phyloP scores from a whole-genome alignment of 92 coral and sea anemone species.

The Umimayanthus chanpuru region DNA sequence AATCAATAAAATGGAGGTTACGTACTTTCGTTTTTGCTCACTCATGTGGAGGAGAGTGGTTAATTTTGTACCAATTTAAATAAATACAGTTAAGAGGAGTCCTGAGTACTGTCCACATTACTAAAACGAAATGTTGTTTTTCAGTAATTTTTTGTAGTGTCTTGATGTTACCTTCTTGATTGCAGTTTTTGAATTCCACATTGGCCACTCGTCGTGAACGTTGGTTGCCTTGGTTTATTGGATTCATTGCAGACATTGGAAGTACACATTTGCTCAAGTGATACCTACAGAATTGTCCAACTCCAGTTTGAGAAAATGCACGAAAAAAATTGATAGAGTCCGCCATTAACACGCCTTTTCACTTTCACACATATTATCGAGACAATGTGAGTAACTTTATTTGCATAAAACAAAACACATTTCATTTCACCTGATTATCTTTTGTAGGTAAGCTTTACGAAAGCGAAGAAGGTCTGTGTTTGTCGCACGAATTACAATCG shows the following conservation, averaged over 20 bases:
- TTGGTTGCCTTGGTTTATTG: not conserved
- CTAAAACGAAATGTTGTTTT: not conserved
- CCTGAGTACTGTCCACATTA: not conserved
- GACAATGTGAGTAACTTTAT: conserved; percentile 10
- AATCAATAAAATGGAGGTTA: not conserved
- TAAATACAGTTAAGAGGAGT: not conserved
- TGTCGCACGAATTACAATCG: conserved; percentile 1
- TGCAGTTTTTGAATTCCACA: no score
- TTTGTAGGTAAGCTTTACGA: not conserved
- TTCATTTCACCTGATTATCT: conserved; percentile 13
- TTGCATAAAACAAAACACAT: conserved; percentile 16
- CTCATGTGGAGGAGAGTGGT: not conserved
- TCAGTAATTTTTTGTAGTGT: not conserved
- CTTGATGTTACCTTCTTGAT: not conserved
- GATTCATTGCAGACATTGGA: not conserved
- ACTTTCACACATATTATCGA: not conserved
- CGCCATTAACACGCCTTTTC: not conserved
- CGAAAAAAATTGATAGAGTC: not conserved
- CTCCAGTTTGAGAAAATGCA: not conserved
- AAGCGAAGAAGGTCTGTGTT: not conserved
- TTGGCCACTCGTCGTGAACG: not conserved
- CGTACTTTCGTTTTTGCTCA: not conserved
- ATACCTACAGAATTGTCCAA: not conserved
- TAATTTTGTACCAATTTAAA: not conserved
- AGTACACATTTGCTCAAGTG: not conserved